Evolutionary conservation across 2,888 invertebrate genomes (phyloP).

Genomic region (Acanthosepion pharaonis): DNA sequence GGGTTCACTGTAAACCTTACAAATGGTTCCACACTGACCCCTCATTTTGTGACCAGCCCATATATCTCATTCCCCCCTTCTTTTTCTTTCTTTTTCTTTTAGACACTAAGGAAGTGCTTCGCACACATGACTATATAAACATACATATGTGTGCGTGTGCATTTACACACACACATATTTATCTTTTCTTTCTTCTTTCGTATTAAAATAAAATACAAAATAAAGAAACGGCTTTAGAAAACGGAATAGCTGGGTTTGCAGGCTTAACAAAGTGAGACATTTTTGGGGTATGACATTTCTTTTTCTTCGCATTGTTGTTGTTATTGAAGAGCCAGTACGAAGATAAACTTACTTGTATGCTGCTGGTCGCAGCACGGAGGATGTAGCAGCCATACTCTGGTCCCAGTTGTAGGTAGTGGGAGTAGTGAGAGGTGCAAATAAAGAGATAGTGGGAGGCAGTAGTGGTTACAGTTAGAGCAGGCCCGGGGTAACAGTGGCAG

Average conservation of each 20-base stretch:
- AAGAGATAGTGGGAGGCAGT: background rate
- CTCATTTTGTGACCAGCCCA: background rate
- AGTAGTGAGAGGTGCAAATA: background rate
- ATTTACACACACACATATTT: background rate
- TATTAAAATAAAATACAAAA: background rate
- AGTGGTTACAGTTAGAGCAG: background rate
- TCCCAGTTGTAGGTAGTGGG: background rate
- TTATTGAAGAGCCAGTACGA: background rate
- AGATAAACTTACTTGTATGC: conserved; percentile 40
- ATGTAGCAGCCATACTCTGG: conserved; percentile 44
- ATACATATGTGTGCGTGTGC: background rate
- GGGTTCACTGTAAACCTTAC: background rate
- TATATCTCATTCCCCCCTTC: background rate
- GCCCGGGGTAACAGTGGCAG: background rate
- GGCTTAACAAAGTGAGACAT: background rate
- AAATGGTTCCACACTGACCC: background rate
- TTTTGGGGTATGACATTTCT: background rate
- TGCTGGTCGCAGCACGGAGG: conserved; percentile 42
- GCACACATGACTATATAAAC: background rate
- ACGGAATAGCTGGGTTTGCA: background rate
- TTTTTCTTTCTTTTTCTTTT: background rate
- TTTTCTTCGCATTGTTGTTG: background rate
- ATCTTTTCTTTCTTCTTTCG: background rate
- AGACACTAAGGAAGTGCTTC: background rate
- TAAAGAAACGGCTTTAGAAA: background rate